A percentile compares a stretch with the other conserved stretches of the same genome.
Conservation (phyloP, 2,888 invertebrate species). For the Rhagonycha lutea region DNA sequence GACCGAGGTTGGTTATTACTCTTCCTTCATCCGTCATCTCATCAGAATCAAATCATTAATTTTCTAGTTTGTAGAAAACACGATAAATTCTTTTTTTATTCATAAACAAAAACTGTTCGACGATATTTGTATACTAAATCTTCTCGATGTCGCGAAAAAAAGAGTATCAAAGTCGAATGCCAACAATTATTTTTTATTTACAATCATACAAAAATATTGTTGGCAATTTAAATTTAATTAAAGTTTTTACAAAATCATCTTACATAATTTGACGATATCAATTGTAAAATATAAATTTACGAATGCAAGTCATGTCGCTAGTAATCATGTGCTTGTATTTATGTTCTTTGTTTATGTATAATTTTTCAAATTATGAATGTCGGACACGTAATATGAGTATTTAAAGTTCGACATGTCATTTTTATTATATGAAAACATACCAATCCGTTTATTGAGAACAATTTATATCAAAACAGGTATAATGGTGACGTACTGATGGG, state of each 20-base stretch:
- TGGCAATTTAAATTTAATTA: neutral
- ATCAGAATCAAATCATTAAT: neutral
- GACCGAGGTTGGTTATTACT: too few relatives aligned
- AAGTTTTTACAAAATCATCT: neutral
- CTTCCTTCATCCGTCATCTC: neutral
- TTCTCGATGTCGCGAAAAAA: neutral
- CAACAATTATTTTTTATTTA: neutral
- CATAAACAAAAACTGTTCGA: too few relatives aligned
- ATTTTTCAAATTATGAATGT: neutral
- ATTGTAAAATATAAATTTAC: neutral
- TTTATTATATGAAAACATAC: neutral
- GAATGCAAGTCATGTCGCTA: neutral
- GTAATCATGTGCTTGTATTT: neutral
- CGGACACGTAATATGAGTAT: neutral
- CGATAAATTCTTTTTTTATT: neutral
- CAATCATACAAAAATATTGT: neutral
- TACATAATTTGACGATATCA: neutral
- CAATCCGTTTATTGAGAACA: neutral
- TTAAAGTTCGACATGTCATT: neutral
- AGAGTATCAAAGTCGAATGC: neutral
- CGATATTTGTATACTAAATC: neutral
- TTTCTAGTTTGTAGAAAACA: neutral
- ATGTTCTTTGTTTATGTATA: neutral
- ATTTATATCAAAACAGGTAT: neutral
- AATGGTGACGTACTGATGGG: neutral